Conservation (phyloP, 2,113 vertebrate genomes). For the Malurus elegans region DNA sequence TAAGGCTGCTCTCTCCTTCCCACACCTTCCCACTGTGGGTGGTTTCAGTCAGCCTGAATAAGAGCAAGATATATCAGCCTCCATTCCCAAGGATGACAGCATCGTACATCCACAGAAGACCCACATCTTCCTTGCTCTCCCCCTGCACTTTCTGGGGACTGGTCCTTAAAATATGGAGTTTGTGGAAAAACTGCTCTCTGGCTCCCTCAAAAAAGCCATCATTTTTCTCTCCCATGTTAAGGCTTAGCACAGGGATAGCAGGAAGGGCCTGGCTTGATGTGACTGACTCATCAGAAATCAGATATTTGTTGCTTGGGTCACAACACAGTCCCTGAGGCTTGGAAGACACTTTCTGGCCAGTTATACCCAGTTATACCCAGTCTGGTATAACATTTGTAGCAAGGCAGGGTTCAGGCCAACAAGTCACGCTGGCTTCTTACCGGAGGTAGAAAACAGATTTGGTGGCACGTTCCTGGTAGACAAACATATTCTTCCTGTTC, state of each 20-base stretch:
- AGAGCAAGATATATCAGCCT: not conserved
- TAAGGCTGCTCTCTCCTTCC: constrained; percentile 76
- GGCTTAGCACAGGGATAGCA: not conserved
- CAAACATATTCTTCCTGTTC: constrained; percentile 99
- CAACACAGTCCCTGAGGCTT: not conserved
- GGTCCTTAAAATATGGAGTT: not conserved
- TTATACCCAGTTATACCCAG: too few species aligned
- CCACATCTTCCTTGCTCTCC: not conserved
- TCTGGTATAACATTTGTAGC: not conserved
- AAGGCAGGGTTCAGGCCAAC: not conserved
- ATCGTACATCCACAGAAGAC: not conserved
- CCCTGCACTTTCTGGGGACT: not conserved
- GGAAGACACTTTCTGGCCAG: not conserved
- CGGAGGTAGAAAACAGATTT: constrained; percentile 95
- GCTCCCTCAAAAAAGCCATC: not conserved
- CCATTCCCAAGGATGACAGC: not conserved
- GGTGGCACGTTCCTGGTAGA: constrained; percentile 95
- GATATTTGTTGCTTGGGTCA: not conserved
- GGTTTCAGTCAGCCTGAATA: constrained; percentile 87
- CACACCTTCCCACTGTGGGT: constrained; percentile 82
- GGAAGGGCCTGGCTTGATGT: not conserved
- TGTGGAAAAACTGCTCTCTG: not conserved
- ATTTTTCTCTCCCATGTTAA: not conserved
- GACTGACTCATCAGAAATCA: not conserved
- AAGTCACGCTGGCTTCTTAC: constrained; percentile 35